Evolutionary conservation across 2,113 vertebrate genomes (phyloP), one percentile per base, ranked within the genome.

Genomic region (Syngnathus floridae): DNA sequence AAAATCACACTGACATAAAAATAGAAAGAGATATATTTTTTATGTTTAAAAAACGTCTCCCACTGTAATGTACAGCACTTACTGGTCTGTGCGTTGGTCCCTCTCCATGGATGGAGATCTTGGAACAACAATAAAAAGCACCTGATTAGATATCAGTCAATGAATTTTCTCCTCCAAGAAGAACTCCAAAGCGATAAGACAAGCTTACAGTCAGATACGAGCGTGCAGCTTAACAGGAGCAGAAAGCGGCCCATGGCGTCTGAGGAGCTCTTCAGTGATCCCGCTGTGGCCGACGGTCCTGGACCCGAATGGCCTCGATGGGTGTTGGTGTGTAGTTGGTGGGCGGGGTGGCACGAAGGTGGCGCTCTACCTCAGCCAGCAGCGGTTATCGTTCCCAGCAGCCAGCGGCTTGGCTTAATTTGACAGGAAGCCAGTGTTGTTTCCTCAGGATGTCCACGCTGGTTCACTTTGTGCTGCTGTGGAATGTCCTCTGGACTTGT

Each of bases 361-460:
- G 72, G 73, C 12, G 46, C 61, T 74, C 54, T 55, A 78, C 74
- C 70, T 84, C 78, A 75, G 54, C 51, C 37, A 35, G 67, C 13
- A 35, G 13, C 14, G n/a, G 82, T 84, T 83, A 81, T 88, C 80
- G 74, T 60, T 31, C 65, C 22, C 12, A 62, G 69, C 79, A 78
- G 79, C 70, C 78, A 51, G 38, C 46, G 4, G 73, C 66, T 75
- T 76, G 69, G 70, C 73, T 80, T 86, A 77, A 87, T 88, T 87
- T 84, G 67, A 68, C 85, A 91, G 90, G 87, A 91, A 90, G 90
- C 82, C 84, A 88, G 74, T 86, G 84, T 85, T 83, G 86, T 85
- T 91, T 91, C 90, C 90, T 92, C 81, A 90, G 90, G 91, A 92
- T 88, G 88, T 88, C 71, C 72, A 22, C 38, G 74, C 76, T 35